Base-by-base conservation (phyloP, 2,113 vertebrate species). In the Natator depressus region DNA sequence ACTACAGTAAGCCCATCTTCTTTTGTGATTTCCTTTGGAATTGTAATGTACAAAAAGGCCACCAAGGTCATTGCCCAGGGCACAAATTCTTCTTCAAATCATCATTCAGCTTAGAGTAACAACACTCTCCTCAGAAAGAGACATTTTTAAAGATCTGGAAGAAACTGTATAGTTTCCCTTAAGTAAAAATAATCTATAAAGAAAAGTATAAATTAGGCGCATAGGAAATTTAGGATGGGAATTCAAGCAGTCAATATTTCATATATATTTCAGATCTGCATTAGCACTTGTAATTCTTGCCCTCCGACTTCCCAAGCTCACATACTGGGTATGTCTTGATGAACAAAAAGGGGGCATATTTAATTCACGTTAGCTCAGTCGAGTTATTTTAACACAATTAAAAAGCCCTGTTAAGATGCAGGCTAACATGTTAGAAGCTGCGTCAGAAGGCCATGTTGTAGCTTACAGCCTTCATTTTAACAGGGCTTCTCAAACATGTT, bases 11-110 rank as follows among this genome's bases (percentile, higher is more conserved):
- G 94, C 93, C 97, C 98, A 96, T 98, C 98, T 95, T 94, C 96
- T 98, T 98, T 98, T 98, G 98, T 98, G 98, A 98, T 98, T 98
- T 99, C 98, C 98, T 98, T 98, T 95, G 96, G 99, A 97, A 98
- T 98, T 98, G 97, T 97, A 98, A 98, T 98, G 97, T 98, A 97
- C 93, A 89, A 80, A 96, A 95, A 98, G 98, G 98, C 98, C 98
- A 94, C 95, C 95, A 92, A 98, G 98, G 98, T 98, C 98, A 98
- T 93, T 96, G 98, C 98, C 98, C 97, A 90, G 95, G 98, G 98
- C 98, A 95, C 96, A 98, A 97, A 98, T 98, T 98, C 98, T 97
- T 98, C 95, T 97, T 98, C 94, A 96, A 97, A 96, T 96, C 96
- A 94, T 96, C 97, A 96, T 95, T 97, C 93, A 97, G 97, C 96